Evolutionary conservation across 2,888 invertebrate species (phyloP).

Genomic region (Stenodera caucasica): DNA sequence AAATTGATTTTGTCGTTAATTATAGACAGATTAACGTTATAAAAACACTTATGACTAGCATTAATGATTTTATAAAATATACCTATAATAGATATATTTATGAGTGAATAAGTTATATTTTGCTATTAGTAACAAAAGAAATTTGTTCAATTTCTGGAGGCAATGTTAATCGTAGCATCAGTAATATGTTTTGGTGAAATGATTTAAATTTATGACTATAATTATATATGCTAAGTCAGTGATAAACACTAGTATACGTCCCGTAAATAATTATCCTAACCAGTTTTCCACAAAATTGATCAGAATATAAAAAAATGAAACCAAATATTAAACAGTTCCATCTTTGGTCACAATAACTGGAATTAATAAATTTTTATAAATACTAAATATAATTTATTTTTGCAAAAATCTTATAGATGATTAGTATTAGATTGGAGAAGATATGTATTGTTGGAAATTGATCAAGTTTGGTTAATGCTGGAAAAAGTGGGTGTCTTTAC

Average conservation of each 20-base stretch:
- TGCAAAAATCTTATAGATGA: too few species aligned
- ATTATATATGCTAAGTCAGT: slow-evolving; percentile 1
- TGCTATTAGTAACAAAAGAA: neutral
- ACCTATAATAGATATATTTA: neutral
- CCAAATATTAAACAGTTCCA: neutral
- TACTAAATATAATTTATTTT: too few species aligned
- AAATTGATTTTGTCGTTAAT: neutral
- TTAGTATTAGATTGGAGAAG: too few species aligned
- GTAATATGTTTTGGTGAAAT: slow-evolving; percentile 4
- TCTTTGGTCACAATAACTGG: neutral
- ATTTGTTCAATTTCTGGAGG: neutral
- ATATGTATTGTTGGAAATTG: too few species aligned
- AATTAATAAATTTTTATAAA: too few species aligned
- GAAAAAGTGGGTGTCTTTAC: neutral
- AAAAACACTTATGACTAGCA: neutral
- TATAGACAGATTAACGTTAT: neutral
- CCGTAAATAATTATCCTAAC: slow-evolving; percentile 2
- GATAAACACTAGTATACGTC: neutral
- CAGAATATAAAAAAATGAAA: neutral
- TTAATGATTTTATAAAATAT: neutral
- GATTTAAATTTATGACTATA: slow-evolving; percentile 2
- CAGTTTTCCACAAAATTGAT: slow-evolving; percentile 4
- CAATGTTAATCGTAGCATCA: neutral
- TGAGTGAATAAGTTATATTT: neutral
- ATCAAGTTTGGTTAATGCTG: too few species aligned